Base-by-base conservation (phyloP, 53 echinoderm and acorn worm genomes). In the Zoroaster sp. region DNA sequence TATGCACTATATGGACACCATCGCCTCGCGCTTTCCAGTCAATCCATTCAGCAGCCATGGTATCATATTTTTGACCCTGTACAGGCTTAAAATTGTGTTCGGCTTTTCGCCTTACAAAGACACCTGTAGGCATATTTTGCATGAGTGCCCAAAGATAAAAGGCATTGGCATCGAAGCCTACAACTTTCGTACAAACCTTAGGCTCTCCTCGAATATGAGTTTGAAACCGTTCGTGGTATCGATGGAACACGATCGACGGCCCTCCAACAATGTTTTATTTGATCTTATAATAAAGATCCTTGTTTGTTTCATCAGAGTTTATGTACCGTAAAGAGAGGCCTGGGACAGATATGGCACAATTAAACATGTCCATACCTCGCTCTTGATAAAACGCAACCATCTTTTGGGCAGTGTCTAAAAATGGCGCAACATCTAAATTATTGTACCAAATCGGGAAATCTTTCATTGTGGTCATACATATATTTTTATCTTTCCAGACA, bases 141-240 rank as follows among this genome's bases (percentile, higher is more conserved):
- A n/a, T n/a, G n/a, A n/a, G n/a, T n/a, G n/a, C n/a, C n/a, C n/a
- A n/a, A n/a, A n/a, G n/a, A n/a, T n/a, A n/a, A n/a, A n/a, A n/a
- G 8, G 92, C 88, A 47, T 92, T 92, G 2, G 92, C 88, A 66
- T 92, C 92, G 47, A 75, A 88, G 4, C 83, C 92, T 4, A 92
- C 43, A 13, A 88, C 75, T 18, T 92, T 88, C 10, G 73, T 14
- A 74, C 88, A 91, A 30, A 37, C 40, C 49, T 77, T 87, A 1
- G 21, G 37, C 2, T 78, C 91, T 25, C 74, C 75, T 15, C 93
- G n/a, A n/a, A 89, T 92, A 3, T 75, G 14, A 2, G 93, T 92
- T 31, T 59, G 63, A 32, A 30, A 7, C 0, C 31, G 40, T 77
- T 89, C 78, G 35, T 92, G 93, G 25, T 86, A 86, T 3, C 93